These are phyloP conservation scores for Nesogale talazaci DNA, from an alignment of 2,113 vertebrate species.

Conservation along the genomic window DNA sequence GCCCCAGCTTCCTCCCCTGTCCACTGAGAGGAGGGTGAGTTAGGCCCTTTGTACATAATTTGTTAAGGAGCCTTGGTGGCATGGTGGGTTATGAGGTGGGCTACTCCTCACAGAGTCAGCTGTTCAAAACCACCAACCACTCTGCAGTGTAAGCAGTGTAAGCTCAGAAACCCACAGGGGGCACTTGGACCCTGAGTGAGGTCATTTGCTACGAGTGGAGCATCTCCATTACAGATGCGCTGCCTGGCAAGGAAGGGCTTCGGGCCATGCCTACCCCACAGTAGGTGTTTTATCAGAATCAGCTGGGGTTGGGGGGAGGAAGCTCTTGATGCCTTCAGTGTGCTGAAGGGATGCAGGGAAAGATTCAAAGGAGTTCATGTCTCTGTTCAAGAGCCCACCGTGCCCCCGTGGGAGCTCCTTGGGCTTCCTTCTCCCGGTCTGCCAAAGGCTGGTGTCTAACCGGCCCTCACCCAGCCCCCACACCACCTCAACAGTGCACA, in stretches of 20 bases:
- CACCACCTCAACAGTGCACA: rapidly evolving
- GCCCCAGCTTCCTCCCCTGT: background rate
- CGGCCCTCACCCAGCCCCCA: background rate
- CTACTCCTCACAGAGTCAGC: no score
- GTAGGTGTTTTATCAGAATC: background rate
- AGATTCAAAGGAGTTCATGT: background rate
- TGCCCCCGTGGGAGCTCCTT: background rate
- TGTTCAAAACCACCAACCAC: no score
- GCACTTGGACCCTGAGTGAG: no score
- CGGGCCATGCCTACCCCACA: rapidly evolving
- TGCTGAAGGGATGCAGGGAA: background rate
- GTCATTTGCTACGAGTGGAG: no score
- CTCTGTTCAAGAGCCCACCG: background rate
- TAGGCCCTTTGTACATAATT: no score
- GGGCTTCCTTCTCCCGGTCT: background rate
- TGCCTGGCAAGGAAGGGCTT: rapidly evolving
- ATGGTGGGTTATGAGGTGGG: no score
- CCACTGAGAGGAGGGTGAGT: background rate
- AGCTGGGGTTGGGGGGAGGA: no score
- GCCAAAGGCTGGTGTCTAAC: background rate
- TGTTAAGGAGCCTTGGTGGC: no score
- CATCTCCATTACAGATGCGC: no score
- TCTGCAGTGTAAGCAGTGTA: no score
- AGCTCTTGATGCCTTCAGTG: rapidly evolving
- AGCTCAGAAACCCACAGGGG: no score